Conservation (phyloP, 2,113 vertebrate species). For the Oncorhynchus nerka region DNA sequence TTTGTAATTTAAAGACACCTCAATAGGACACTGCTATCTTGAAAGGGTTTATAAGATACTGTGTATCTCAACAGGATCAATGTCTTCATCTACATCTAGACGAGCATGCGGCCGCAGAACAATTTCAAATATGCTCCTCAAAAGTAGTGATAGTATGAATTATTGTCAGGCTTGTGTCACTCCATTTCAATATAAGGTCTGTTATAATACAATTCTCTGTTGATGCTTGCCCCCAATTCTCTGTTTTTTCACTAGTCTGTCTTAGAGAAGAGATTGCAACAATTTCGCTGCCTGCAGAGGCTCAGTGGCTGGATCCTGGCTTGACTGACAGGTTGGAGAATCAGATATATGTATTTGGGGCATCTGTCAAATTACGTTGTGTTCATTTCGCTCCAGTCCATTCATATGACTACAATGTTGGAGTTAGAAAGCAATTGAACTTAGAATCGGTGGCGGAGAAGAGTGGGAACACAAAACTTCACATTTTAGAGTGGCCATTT, state of each 20-base stretch:
- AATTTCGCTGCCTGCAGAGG: neutral
- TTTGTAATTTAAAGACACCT: too few relatives aligned
- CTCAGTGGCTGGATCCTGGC: slow-evolving; percentile 30
- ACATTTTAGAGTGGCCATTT: too few relatives aligned
- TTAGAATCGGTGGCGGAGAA: neutral
- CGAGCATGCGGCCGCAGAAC: too few relatives aligned
- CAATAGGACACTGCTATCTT: too few relatives aligned
- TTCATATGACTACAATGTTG: slow-evolving; percentile 48
- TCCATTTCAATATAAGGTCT: neutral
- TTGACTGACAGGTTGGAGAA: slow-evolving; percentile 53
- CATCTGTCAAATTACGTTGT: slow-evolving; percentile 48
- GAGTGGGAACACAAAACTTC: too few relatives aligned
- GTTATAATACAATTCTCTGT: too few relatives aligned
- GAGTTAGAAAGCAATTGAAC: neutral
- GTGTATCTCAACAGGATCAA: too few relatives aligned
- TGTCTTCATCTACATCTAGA: neutral
- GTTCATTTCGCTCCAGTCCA: slow-evolving; percentile 46
- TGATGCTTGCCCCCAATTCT: too few relatives aligned
- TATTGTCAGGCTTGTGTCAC: neutral
- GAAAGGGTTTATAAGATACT: too few relatives aligned
- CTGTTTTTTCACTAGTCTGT: neutral
- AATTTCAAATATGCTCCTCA: too few relatives aligned
- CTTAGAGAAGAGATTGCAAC: neutral
- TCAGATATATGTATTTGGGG: slow-evolving; percentile 49
- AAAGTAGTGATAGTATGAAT: neutral